Base-by-base conservation (phyloP, 2,113 vertebrate genomes). In the Nycticryphes semicollaris region DNA sequence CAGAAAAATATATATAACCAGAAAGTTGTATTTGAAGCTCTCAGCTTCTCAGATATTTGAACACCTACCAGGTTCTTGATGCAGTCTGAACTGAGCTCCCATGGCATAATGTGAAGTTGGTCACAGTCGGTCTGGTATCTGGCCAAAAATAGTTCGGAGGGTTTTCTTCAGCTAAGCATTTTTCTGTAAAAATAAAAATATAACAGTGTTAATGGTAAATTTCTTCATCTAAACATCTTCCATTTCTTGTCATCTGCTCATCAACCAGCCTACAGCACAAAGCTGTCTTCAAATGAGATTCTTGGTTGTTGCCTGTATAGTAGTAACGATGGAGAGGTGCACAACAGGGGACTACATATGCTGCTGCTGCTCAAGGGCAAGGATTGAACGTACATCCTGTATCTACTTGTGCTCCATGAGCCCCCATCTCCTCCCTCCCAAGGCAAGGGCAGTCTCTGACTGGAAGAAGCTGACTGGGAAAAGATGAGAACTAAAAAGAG, bases 61-160 rank as follows among this genome's bases (percentile, higher is more conserved):
- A 87, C 5, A 70, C 96, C 97, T 97, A 99, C 99, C 99, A 99
- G 66, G 93, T 99, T 93, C 99, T 98, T 70, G 98, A 98, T 33
- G 98, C 98, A 63, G 70, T 98, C 86, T 98, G 98, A 41, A 98
- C 98, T 59, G 98, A 98, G 92, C 98, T 99, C 53, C 97, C 98
- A 21, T 98, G 97, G 95, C 99, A 99, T 7, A 96, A 95, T 14
- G 98, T 94, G 62, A 18, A 75, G 68, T 96, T 91, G 11, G 97
- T 98, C 39, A 98, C 80, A 19, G 95, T 98, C 2, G 99, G 98
- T 69, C 84, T 67, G 73, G 94, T 98, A 87, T 97, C 92, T 17
- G 98, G 98, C 99, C 99, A 99, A 14, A 63, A 84, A 63, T 98
- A 99, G 43, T 98, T 98, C 9, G 96, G 78, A 41, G 98, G 98